Percentiles rank a stretch among this genome's conserved stretches.
Conservation (phyloP, 2,797 vertebrate species). For the Dromococcyx pavoninus region DNA sequence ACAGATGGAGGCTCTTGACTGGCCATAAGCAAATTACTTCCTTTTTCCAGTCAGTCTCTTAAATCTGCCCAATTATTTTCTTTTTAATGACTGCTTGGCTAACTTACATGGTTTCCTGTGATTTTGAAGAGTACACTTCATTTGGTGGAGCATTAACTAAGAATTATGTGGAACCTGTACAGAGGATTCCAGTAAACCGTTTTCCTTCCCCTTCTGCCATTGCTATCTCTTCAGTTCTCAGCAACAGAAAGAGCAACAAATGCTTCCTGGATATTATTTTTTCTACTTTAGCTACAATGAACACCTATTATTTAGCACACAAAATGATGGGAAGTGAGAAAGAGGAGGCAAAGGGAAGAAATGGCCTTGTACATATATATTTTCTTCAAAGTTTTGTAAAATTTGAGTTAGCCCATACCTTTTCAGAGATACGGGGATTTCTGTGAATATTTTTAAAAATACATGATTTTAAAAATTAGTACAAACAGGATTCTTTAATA, state of each 20-base stretch:
- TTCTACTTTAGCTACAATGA: neutral
- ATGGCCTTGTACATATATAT: neutral
- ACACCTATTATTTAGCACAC: neutral
- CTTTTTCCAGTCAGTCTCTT: neutral
- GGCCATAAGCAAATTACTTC: neutral
- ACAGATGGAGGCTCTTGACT: conserved; percentile 1
- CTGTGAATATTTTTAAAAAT: neutral
- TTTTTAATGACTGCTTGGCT: neutral
- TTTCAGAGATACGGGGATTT: neutral
- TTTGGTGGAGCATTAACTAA: neutral
- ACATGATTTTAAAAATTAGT: neutral
- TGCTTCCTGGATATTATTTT: neutral
- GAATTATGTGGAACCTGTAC: neutral
- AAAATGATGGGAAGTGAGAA: neutral
- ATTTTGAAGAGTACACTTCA: neutral
- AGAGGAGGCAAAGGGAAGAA: neutral
- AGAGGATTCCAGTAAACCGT: neutral
- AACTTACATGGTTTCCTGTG: neutral
- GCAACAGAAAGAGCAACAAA: neutral
- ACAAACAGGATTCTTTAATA: neutral
- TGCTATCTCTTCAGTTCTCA: neutral
- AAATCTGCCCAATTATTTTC: neutral
- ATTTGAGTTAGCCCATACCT: neutral
- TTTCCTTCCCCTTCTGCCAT: neutral
- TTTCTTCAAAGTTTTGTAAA: neutral